Conservation (phyloP, 2,797 vertebrate species). For the Morus bassanus region DNA sequence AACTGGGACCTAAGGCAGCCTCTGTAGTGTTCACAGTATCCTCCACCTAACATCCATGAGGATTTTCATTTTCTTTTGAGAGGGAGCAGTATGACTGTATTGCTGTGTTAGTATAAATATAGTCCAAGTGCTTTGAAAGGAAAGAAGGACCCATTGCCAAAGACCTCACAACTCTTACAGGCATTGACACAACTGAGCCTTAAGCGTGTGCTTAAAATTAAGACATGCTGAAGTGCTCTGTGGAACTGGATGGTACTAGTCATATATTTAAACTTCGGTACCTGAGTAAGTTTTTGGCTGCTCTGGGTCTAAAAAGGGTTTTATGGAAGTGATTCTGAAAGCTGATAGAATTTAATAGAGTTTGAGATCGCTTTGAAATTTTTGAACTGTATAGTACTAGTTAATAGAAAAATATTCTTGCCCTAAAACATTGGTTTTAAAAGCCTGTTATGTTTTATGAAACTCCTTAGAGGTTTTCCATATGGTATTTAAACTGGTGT, state of each 20-base stretch:
- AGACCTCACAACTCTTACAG: neutral
- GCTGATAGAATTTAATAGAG: neutral
- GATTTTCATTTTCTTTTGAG: neutral
- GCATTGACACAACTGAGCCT: neutral
- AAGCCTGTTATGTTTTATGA: neutral
- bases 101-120: neutral
- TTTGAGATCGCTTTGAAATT: neutral
- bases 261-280: neutral
- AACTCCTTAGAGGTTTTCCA: neutral
- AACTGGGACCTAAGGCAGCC: neutral
- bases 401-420: neutral
- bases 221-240: neutral
- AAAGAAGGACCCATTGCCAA: neutral
- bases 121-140: neutral
- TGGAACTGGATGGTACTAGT: neutral
- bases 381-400: neutral
- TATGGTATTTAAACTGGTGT: neutral
- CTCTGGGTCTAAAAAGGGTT: neutral
- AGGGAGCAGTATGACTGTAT: neutral
- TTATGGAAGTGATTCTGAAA: neutral
- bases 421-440: neutral
- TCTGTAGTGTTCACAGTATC: neutral
- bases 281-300: neutral
- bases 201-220: neutral
- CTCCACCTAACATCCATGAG: neutral